Conservation (phyloP, 2,888 invertebrate species). For the Cosmia trapezina region DNA sequence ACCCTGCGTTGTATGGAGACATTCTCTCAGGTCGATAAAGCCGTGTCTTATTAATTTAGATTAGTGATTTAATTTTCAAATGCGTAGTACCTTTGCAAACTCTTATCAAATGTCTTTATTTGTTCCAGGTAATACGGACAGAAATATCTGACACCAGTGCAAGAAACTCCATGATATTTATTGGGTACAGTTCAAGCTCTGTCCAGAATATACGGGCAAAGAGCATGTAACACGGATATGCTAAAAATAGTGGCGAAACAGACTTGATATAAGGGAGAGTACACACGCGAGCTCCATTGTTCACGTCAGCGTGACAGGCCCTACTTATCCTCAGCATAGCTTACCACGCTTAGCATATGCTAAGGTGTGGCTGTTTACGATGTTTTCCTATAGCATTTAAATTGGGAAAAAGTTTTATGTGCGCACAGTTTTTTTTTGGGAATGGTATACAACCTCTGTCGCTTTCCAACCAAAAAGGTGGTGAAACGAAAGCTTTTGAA, state of each 20-base stretch:
- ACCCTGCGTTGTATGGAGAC: background rate
- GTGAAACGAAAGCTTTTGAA: background rate
- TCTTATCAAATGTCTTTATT: background rate
- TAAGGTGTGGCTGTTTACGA: conserved; percentile 39
- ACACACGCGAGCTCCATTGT: conserved; percentile 50
- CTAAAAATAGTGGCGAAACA: conserved; percentile 33
- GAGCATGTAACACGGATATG: conserved; percentile 29
- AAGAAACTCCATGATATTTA: conserved; percentile 9
- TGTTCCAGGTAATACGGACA: background rate
- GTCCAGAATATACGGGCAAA: conserved; percentile 16
- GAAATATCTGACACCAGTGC: background rate
- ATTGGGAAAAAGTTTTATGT: conserved; percentile 4
- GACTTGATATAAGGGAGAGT: conserved; percentile 41
- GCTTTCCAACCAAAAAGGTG: background rate
- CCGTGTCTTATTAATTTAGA: background rate
- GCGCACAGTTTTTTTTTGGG: background rate
- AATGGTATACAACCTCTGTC: background rate
- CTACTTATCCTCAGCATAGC: conserved; percentile 48
- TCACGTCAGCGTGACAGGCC: conserved; percentile 48
- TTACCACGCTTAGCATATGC: conserved; percentile 37
- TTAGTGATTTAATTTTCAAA: background rate
- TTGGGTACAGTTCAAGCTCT: conserved; percentile 1
- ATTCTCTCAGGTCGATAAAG: background rate
- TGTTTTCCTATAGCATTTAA: conserved; percentile 17
- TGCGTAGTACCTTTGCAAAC: background rate